phyloP scores from a whole-genome alignment of 1,140 invertebrate genomes.

The Archegozetes longisetosus region DNA sequence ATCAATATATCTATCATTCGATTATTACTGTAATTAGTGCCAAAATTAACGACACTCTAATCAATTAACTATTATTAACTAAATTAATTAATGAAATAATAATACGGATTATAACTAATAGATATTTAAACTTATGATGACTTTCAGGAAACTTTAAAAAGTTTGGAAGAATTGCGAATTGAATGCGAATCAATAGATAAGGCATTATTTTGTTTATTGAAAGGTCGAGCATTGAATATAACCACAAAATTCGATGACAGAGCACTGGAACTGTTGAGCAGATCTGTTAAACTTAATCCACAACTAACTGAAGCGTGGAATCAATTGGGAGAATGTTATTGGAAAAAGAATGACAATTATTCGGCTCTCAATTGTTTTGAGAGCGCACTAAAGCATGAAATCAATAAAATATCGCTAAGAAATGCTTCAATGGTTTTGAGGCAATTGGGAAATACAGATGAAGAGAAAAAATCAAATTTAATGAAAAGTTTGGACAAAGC shows the following conservation, averaged over 20 bases:
- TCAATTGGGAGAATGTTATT: slow-evolving; percentile 72
- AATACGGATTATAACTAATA: no score
- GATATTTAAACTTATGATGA: no score
- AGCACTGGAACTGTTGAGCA: slow-evolving; percentile 54
- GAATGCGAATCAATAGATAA: slow-evolving; percentile 27
- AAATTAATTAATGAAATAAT: no score
- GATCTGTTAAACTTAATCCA: slow-evolving; percentile 68
- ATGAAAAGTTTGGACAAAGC: slow-evolving; percentile 56
- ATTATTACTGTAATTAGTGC: no score
- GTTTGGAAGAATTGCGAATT: background rate
- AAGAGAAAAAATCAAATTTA: slow-evolving; percentile 45
- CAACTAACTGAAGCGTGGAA: slow-evolving; percentile 70
- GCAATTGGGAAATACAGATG: slow-evolving; percentile 40
- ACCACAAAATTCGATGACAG: slow-evolving; percentile 45
- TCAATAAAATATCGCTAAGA: slow-evolving; percentile 55
- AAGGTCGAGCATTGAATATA: slow-evolving; percentile 59
- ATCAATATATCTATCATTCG: background rate
- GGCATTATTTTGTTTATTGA: slow-evolving; percentile 53
- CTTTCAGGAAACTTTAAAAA: background rate
- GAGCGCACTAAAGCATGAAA: slow-evolving; percentile 62
- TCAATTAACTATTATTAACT: no score
- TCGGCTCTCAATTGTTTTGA: slow-evolving; percentile 70
- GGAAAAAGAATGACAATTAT: slow-evolving; percentile 63
- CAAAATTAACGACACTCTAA: no score
- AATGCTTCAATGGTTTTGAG: slow-evolving; percentile 68